A percentile compares a stretch with the other conserved stretches of the same genome.
phyloP scores from a whole-genome alignment of 2,113 vertebrate genomes.

The Thermophis baileyi region DNA sequence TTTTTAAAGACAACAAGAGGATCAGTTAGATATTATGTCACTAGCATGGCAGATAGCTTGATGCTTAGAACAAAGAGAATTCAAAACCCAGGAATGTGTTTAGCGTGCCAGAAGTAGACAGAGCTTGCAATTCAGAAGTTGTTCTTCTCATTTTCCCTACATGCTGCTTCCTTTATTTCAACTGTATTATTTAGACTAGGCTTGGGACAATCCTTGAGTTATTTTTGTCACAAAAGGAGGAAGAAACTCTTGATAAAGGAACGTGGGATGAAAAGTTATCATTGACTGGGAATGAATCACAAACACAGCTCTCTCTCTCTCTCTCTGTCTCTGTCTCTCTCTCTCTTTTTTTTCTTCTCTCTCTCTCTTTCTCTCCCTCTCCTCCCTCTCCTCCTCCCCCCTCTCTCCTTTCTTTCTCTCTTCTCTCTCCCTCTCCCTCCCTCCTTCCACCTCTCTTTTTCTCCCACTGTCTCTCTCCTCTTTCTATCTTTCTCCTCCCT shows the following conservation, averaged over 20 bases:
- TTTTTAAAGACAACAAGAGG: background rate
- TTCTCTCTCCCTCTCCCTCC: rapidly evolving
- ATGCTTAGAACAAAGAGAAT: background rate
- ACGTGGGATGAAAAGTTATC: background rate
- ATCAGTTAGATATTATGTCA: background rate
- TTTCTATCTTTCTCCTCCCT: no score
- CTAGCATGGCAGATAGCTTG: background rate
- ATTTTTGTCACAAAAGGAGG: background rate
- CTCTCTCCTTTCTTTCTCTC: no score
- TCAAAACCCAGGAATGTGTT: background rate
- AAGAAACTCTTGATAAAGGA: background rate
- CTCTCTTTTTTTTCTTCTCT: rapidly evolving
- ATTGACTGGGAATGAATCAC: background rate
- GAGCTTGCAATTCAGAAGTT: background rate
- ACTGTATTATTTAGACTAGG: background rate
- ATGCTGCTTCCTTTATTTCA: background rate
- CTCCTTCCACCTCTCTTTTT: no score
- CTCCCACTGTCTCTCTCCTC: no score
- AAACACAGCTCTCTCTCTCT: background rate
- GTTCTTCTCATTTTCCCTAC: background rate
- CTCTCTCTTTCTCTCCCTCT: background rate
- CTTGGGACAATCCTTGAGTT: background rate
- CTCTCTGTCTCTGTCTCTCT: background rate
- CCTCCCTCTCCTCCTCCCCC: background rate
- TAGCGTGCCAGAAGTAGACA: background rate